Evolutionary conservation across 2,797 vertebrate species (phyloP).

Genomic region (Pseudochirops corinnae): DNA sequence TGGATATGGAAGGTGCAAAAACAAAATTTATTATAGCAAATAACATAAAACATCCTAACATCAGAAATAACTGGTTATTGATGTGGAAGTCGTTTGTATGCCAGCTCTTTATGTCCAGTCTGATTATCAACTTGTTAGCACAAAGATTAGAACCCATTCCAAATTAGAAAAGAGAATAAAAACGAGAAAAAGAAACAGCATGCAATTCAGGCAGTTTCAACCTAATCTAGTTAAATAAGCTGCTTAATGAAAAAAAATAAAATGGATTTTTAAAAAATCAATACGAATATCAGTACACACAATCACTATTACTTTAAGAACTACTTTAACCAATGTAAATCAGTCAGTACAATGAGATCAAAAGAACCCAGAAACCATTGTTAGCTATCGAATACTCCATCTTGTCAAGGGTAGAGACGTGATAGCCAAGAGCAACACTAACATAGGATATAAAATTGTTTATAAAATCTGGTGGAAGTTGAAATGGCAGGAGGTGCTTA

Average conservation of each 20-base stretch:
- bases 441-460: not conserved
- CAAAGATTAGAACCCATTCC: not conserved
- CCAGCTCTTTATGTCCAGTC: not conserved
- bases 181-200: not conserved
- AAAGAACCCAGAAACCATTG: not conserved
- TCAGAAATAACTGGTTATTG: not conserved
- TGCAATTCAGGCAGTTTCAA: not conserved
- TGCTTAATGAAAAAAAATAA: not conserved
- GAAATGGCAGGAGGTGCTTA: not conserved
- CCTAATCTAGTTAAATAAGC: not conserved
- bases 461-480: not conserved
- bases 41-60: not conserved
- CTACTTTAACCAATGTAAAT: not conserved
- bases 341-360: not conserved
- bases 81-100: not conserved
- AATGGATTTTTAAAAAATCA: not conserved
- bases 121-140: not conserved
- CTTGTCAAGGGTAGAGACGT: not conserved
- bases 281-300: not conserved
- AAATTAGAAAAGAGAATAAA: not conserved
- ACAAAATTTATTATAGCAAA: too few species aligned
- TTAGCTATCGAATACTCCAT: not conserved
- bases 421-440: not conserved
- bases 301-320: not conserved
- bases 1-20: too few species aligned